Base-by-base conservation (phyloP, 2,888 invertebrate genomes). In the Pseudococcus jackbeardsleyi region DNA sequence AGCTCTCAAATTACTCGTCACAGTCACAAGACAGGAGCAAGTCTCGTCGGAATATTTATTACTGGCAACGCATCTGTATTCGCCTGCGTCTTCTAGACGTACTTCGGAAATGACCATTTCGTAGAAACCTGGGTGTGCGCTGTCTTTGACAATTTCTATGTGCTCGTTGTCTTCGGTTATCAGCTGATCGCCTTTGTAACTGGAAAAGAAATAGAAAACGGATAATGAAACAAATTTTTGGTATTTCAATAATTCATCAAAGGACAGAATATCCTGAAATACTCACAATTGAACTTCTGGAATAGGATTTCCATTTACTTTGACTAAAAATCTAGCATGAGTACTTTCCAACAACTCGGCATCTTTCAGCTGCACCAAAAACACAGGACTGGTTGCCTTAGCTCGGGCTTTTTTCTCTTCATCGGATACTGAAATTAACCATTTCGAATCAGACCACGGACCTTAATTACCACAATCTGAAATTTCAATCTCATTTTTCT, bases 281-380 rank as follows among this genome's bases (percentile, higher is more conserved):
- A 94, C 96, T 94, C 93, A 98, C 98, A 99, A 98, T 92, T 95
- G 95, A 84, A 99, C 94, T 89, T 95, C 95, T 0, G 99, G 99
- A 91, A 95, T 96, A 0, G 98, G 97, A 90, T 96, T 95, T 12
- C 97, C 97, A 90, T 95, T 95, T 87, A 97, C 95, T 92, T 96
- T 96, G 89, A 97, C 94, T 95, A 97, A 95, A 91, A 97, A 97
- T 50, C 97, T 94, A 88, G 97, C 93, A 91, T 96, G 96, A 0
- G 97, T 97, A 90, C 96, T 95, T 91, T 96, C 95, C 90, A 97
- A 92, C 46, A 98, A 94, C 91, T 98, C 97, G 0, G 97, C 96
- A 91, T 98, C 96, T 91, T 96, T 96, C 89, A 98, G 92, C 33
- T 95, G 95, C 79, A 98, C 96, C 88, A 96, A 91, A 92, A 98